Evolutionary conservation across 2,797 vertebrate species (phyloP).

Genomic region (Leuciscus waleckii): DNA sequence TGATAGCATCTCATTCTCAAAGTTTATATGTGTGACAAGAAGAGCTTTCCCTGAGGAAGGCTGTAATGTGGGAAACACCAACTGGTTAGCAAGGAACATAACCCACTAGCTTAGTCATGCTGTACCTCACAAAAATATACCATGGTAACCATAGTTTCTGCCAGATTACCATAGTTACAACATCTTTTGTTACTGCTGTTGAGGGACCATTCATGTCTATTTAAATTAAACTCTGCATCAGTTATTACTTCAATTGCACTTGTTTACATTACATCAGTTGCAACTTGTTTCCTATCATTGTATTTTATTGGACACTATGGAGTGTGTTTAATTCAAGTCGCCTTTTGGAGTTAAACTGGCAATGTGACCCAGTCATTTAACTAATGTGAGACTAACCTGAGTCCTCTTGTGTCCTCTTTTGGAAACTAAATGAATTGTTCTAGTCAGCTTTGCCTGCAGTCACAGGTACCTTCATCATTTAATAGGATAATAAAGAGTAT

Average conservation of each 20-base stretch:
- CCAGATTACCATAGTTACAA: neutral
- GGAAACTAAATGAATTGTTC: neutral
- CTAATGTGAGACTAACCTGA: neutral
- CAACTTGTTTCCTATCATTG: neutral
- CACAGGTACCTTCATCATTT: neutral
- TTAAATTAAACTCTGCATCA: neutral
- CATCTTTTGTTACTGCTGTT: neutral
- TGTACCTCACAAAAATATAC: neutral
- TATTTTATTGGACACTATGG: neutral
- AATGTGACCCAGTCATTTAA: neutral
- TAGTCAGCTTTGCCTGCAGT: neutral
- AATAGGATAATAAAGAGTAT: neutral
- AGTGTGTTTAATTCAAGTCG: neutral
- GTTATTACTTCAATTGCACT: neutral
- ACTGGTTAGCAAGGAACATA: neutral
- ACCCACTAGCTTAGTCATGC: too few relatives aligned
- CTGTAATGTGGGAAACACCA: neutral
- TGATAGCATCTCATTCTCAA: neutral
- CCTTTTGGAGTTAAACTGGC: neutral
- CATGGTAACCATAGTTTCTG: neutral
- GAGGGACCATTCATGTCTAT: neutral
- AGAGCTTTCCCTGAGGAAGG: neutral
- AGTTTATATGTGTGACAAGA: neutral
- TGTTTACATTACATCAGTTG: neutral
- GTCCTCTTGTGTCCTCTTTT: neutral